Percentiles rank a stretch among this genome's conserved stretches.
These are phyloP conservation scores for Indicator maculatus DNA, from an alignment of 2,113 vertebrate genomes.

Conservation along the genomic window DNA sequence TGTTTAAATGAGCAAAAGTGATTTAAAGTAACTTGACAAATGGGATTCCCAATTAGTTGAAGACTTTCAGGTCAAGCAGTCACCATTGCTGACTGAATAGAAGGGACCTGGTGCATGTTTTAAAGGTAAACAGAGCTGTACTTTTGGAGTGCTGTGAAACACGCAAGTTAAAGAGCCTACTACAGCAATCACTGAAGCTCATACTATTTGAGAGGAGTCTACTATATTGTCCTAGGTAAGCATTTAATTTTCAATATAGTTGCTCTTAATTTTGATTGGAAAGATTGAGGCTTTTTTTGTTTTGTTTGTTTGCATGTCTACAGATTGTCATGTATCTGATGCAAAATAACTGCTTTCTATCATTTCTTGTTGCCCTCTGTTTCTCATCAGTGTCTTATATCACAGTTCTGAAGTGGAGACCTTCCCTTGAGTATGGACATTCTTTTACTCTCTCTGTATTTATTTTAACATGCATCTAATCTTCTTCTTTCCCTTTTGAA, in stretches of 20 bases:
- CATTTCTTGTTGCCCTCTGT: neutral
- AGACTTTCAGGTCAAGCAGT: slow-evolving; percentile 49
- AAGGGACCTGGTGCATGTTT: neutral
- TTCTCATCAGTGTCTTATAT: neutral
- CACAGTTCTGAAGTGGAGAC: neutral
- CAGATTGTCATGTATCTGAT: neutral
- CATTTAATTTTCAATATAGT: neutral
- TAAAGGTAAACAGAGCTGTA: slow-evolving; percentile 54
- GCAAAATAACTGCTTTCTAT: neutral
- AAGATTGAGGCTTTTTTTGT: neutral
- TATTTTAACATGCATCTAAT: neutral
- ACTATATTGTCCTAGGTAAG: slow-evolving; percentile 61
- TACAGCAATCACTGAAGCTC: neutral
- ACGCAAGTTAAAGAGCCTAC: neutral
- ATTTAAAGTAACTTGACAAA: neutral
- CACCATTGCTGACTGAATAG: neutral
- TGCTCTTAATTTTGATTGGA: neutral
- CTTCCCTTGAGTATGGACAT: neutral
- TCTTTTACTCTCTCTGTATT: neutral
- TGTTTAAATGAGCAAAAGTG: neutral
- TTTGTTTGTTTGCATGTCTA: neutral
- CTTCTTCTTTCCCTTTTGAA: neutral
- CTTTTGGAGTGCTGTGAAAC: neutral
- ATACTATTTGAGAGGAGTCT: neutral
- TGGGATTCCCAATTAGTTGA: neutral